A percentile compares a stretch with the other conserved stretches of the same genome.
phyloP scores from a whole-genome alignment of 2,888 invertebrate species.

The Pristionchus arcanus region DNA sequence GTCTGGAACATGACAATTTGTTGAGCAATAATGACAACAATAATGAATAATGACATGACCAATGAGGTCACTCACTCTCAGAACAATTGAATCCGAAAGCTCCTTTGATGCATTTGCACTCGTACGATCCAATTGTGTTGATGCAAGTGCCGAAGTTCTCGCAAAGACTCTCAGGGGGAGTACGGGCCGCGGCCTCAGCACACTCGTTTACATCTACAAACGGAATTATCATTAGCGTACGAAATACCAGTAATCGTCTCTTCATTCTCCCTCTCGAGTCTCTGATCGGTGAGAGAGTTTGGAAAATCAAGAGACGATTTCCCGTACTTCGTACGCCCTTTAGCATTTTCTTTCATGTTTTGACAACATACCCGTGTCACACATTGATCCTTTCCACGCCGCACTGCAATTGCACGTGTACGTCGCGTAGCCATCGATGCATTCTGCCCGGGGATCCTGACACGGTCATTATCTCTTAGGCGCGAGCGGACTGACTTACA shows the following conservation, averaged over 20 bases:
- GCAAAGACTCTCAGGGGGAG: neutral
- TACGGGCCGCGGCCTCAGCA: neutral
- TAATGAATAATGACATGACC: neutral
- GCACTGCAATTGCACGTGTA: slow-evolving; percentile 26
- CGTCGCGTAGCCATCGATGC: neutral
- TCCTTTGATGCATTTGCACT: neutral
- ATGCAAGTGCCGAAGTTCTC: slow-evolving; percentile 32
- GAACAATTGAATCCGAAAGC: neutral
- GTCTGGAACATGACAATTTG: neutral
- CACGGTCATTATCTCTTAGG: neutral
- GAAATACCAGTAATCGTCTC: no score
- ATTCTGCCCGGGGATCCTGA: neutral
- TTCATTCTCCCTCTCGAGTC: no score
- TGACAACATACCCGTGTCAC: slow-evolving; percentile 29
- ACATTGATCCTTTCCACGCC: neutral
- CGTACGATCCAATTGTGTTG: neutral
- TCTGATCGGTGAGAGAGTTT: no score
- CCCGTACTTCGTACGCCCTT: no score
- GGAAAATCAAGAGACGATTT: no score
- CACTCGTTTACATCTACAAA: neutral
- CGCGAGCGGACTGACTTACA: neutral
- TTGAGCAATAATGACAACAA: no score
- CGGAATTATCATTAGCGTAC: no score
- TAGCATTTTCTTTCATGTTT: neutral
- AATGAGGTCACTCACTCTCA: neutral